Evolutionary conservation across 2,888 invertebrate genomes (phyloP), one percentile per base, ranked within the genome.

Genomic region (Dorcus parallelipipedus): DNA sequence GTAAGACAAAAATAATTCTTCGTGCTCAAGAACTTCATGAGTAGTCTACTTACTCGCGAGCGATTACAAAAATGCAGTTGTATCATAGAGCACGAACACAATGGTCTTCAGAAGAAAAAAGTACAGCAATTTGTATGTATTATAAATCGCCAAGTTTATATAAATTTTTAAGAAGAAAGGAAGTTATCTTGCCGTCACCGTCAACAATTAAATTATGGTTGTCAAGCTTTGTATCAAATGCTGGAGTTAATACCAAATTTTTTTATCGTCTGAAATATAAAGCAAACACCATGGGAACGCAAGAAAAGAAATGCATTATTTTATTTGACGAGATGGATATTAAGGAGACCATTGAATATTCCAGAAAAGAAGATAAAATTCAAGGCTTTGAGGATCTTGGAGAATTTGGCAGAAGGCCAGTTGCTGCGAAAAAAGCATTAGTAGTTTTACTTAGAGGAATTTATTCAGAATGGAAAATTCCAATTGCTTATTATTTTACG

Each of bases 361-460:
- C 56, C 5, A 45, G 43, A n/a, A 38, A 43, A n/a, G 42, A 23
- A 42, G 58, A 51, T 6, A 0, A 52, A 5, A 52, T 61, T 49
- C 54, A 59, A 41, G 62, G 62, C 2, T 56, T 56, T 40, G 54
- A 62, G 57, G 59, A 62, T 54, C 45, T 59, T 5, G 62, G 57
- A 9, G 26, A 53, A 17, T 45, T 59, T 3, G 62, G 62, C 26
- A 14, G 59, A 26, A 56, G 9, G 2, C 33, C 40, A 14, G 17
- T 7, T 10, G 3, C 33, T 9, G 62, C 49, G 2, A 48, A 52
- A 47, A 49, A 59, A 48, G 59, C 49, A 9, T 42, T 62, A 9
- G 62, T 62, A 14, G 45, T 62, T 38, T 48, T 59, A 26, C 49
- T 49, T 10, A 14, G 54, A 38, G 57, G 62, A 3, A n/a, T 62